Evolutionary conservation across 1,140 invertebrate species (phyloP).

Genomic region (Caligus rogercresseyi): DNA sequence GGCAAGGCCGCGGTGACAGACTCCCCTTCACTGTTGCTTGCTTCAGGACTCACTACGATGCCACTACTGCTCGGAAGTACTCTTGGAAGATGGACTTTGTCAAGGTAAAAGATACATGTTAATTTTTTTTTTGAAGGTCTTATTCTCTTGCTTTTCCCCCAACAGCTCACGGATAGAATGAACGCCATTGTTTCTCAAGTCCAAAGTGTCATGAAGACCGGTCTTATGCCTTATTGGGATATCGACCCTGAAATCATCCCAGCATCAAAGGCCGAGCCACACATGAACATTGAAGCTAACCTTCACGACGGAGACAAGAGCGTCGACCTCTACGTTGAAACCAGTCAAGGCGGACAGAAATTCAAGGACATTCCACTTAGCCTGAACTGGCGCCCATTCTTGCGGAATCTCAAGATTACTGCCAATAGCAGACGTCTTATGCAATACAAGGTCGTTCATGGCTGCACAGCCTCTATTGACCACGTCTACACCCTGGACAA

Average conservation of each 20-base stretch:
- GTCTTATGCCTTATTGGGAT: slow-evolving; percentile 23
- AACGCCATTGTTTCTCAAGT: slow-evolving; percentile 17
- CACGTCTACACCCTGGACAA: slow-evolving; percentile 22
- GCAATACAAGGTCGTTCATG: not conserved
- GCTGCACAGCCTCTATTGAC: slow-evolving; percentile 21
- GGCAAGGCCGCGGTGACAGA: not conserved
- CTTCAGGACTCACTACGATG: slow-evolving; percentile 21
- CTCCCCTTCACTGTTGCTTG: slow-evolving; percentile 20
- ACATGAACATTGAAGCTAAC: slow-evolving; percentile 19
- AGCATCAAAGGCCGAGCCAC: slow-evolving; percentile 5
- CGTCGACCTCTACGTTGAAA: slow-evolving; percentile 22
- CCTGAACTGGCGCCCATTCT: slow-evolving; percentile 7
- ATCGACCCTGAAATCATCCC: slow-evolving; percentile 19
- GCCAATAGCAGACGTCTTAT: slow-evolving; percentile 14
- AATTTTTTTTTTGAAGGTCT: not conserved
- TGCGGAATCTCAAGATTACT: slow-evolving; percentile 9
- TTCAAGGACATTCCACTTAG: slow-evolving; percentile 21
- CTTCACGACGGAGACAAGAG: slow-evolving; percentile 20
- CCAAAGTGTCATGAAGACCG: slow-evolving; percentile 22
- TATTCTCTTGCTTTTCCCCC: not conserved
- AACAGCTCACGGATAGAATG: slow-evolving; percentile 19
- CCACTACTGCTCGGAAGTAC: slow-evolving; percentile 21
- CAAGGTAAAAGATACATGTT: slow-evolving; percentile 4
- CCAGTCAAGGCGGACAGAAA: slow-evolving; percentile 20
- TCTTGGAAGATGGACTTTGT: slow-evolving; percentile 20